Evolutionary conservation across 2,888 invertebrate species (phyloP).

Genomic region (Noctua pronuba): DNA sequence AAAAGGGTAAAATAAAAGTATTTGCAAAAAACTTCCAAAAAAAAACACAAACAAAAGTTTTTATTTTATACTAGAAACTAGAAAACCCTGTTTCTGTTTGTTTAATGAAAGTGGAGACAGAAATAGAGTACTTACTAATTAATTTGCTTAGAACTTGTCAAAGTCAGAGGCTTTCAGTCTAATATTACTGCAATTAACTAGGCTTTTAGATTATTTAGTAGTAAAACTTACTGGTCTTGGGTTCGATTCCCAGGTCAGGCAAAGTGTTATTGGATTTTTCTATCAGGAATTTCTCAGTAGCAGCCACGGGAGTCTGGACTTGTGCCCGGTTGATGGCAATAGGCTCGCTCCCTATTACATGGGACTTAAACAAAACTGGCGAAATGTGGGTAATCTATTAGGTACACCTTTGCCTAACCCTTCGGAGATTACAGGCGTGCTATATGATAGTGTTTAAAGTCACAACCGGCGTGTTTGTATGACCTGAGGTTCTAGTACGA

Average conservation of each 20-base stretch:
- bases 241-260: neutral
- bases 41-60: no score
- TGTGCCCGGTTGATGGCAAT: neutral
- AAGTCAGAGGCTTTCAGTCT: constrained; percentile 15
- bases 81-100: neutral
- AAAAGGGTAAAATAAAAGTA: no score
- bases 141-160: neutral
- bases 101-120: constrained; percentile 29
- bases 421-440: no score
- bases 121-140: constrained; percentile 37
- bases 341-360: neutral
- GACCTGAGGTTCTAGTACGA: no score
- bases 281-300: neutral
- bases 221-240: neutral
- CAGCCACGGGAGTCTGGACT: neutral
- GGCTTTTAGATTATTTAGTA: neutral
- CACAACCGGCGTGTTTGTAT: no score
- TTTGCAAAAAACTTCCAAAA: no score
- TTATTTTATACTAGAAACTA: neutral
- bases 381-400: no score
- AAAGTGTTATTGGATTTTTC: neutral
- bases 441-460: no score
- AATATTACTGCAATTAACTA: constrained; percentile 2
- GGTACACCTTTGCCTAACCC: no score
- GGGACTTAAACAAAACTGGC: neutral